These are phyloP conservation scores for Phrynocephalus vlangalii DNA, from an alignment of 2,797 vertebrate genomes.

Conservation along the genomic window DNA sequence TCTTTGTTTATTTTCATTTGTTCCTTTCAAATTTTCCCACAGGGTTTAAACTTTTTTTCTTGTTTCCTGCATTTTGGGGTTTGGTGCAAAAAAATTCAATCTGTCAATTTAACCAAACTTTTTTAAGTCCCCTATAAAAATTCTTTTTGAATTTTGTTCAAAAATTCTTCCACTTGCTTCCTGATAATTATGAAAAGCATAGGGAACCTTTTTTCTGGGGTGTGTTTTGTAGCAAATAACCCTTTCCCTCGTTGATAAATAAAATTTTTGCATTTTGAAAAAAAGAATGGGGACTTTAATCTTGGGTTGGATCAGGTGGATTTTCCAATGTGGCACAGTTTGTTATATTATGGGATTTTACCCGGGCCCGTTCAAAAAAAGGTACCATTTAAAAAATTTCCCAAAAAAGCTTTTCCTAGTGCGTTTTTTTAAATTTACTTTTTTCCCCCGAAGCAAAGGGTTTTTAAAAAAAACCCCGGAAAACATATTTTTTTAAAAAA, in stretches of 20 bases:
- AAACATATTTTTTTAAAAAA: too few relatives aligned
- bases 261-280: neutral
- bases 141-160: slow-evolving; percentile 36
- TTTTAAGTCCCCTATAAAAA: too few relatives aligned
- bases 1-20: neutral
- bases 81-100: slow-evolving; percentile 3
- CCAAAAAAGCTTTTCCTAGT: too few relatives aligned
- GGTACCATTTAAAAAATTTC: too few relatives aligned
- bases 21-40: neutral
- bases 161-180: neutral
- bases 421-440: too few relatives aligned
- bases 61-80: neutral
- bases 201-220: neutral
- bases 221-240: slow-evolving; percentile 3
- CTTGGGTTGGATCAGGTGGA: neutral
- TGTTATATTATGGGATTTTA: neutral
- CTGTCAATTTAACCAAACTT: neutral
- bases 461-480: too few relatives aligned
- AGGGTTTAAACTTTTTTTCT: slow-evolving; percentile 25
- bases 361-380: neutral
- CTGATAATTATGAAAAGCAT: neutral
- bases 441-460: too few relatives aligned
- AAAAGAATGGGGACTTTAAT: too few relatives aligned
- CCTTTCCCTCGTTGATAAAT: slow-evolving; percentile 10
- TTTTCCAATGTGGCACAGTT: neutral